Conservation (phyloP, 2,888 invertebrate species). For the Schizaphis graminum region DNA sequence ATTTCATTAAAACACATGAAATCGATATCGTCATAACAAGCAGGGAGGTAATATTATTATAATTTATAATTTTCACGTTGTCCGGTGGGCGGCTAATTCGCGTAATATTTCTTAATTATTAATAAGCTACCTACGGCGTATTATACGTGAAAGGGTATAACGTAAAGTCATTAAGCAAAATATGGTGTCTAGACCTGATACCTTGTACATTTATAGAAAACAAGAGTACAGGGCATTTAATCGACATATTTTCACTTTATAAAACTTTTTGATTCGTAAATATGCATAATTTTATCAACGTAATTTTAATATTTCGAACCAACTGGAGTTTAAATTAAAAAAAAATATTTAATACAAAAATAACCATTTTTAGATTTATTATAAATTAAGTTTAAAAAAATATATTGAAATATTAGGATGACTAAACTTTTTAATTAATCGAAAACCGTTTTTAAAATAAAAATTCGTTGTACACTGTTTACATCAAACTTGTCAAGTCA, state of each 20-base stretch:
- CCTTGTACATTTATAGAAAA: background rate
- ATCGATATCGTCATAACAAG: background rate
- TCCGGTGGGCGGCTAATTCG: background rate
- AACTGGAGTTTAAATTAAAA: background rate
- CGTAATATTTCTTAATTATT: constrained; percentile 37
- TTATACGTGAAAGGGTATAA: background rate
- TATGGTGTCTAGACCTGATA: background rate
- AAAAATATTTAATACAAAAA: background rate
- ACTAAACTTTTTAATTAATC: background rate
- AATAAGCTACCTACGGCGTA: background rate
- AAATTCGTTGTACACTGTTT: background rate
- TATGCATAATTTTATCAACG: background rate
- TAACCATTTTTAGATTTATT: background rate
- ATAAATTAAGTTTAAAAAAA: background rate
- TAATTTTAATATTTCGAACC: background rate
- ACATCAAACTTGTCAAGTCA: background rate
- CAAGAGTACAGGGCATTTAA: background rate
- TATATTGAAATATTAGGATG: background rate
- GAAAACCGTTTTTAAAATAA: background rate
- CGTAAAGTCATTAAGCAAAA: background rate
- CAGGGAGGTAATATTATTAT: background rate
- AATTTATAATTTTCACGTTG: background rate
- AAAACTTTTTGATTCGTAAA: background rate
- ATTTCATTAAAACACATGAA: background rate
- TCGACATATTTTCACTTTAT: background rate